Conservation (phyloP, 2,888 invertebrate genomes). For the Microctonus brassicae region DNA sequence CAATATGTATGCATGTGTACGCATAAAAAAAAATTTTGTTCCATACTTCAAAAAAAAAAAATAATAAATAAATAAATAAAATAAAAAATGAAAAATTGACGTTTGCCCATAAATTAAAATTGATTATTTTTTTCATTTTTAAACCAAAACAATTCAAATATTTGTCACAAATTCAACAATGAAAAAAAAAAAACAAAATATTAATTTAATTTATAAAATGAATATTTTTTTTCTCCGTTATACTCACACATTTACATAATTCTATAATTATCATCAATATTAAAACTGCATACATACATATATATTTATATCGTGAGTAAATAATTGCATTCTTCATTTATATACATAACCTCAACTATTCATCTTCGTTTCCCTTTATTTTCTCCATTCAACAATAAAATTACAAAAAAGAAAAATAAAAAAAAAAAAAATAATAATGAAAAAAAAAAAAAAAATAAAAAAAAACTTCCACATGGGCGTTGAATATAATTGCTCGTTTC, state of each 20-base stretch:
- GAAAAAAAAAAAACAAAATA: neutral
- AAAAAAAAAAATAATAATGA: neutral
- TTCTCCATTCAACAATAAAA: neutral
- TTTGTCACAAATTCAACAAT: neutral
- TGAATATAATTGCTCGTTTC: conserved; percentile 1
- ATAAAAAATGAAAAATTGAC: neutral
- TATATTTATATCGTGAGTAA: neutral
- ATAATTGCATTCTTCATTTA: neutral
- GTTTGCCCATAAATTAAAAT: neutral
- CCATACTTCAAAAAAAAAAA: too few relatives aligned
- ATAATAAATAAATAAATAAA: too few relatives aligned
- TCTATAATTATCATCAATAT: neutral
- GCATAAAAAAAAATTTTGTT: too few relatives aligned
- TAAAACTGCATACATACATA: neutral
- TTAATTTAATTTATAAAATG: neutral
- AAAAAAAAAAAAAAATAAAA: neutral
- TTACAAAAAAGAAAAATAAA: neutral
- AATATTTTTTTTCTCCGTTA: neutral
- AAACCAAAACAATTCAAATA: neutral
- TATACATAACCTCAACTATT: neutral
- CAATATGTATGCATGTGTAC: too few relatives aligned
- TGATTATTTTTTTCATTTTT: neutral
- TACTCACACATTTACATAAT: neutral
- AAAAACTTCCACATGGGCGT: neutral
- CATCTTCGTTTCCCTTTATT: too few relatives aligned